Base-by-base conservation (phyloP, 2,113 vertebrate genomes). In the Anolis sagrei region DNA sequence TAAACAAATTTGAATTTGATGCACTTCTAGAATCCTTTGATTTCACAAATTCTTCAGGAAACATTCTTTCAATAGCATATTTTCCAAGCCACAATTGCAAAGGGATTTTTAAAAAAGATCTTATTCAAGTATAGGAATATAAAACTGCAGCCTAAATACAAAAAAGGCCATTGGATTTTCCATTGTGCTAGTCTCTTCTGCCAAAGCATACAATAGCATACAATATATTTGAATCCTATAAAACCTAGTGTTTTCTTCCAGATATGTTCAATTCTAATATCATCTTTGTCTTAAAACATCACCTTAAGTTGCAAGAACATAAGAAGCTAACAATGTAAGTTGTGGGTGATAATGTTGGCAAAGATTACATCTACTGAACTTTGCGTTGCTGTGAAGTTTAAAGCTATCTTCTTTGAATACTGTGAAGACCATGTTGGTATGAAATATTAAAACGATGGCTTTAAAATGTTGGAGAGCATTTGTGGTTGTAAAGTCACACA, bases 171-270 rank as follows among this genome's bases (percentile, higher is more conserved):
- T n/a, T n/a, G 91, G 75, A 83, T 81, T 89, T 51, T 62, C 58
- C 29, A 87, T 90, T 62, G 62, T 76, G 58, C 34, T 27, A 54
- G n/a, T n/a, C n/a, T n/a, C n/a, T 70, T 27, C 9, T 92, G 88
- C 90, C 89, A 92, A 89, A 88, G 78, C 77, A 88, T n/a, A 54
- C 85, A 88, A 76, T 77, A 79, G 76, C 18, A 25, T 1, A 86
- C 21, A 49, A 81, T 13, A 78, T 66, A 48, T 87, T 0, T 44
- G 76, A 90, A 11, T 32, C 86, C 81, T 70, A 25, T 87, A 61
- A 81, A 89, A 88, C 18, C 85, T 81, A 84, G 77, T 82, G 25
- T 54, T 83, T 79, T 69, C 79, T 78, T 83, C 16, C 78, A 81
- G 87, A 83, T 85, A 64, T 70, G 64, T 91, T 61, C 14, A 18